phyloP scores from a whole-genome alignment of 2,797 vertebrate species.

The Carcharodon carcharias region DNA sequence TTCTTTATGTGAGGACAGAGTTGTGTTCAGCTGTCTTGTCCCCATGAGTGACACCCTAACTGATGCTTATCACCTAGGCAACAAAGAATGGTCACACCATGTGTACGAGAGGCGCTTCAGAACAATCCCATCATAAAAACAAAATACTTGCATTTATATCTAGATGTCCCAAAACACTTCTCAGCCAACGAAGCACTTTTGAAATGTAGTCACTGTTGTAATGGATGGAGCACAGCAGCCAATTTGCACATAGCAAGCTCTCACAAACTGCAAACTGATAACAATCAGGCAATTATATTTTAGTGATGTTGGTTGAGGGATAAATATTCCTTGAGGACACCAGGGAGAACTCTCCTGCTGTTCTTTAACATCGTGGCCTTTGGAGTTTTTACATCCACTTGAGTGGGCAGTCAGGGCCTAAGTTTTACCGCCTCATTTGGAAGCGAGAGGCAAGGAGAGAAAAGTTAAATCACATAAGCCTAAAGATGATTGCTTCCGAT shows the following conservation, averaged over 20 bases:
- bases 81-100: background rate
- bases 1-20: background rate
- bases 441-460: background rate
- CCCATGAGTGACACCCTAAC: background rate
- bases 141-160: too few relatives aligned
- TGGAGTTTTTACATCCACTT: background rate
- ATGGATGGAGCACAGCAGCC: background rate
- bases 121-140: background rate
- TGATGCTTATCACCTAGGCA: background rate
- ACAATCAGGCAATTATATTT: background rate
- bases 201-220: background rate
- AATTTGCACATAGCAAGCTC: background rate
- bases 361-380: background rate
- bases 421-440: background rate
- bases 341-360: background rate
- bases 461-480: background rate
- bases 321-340: background rate
- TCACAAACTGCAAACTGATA: background rate
- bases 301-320: background rate
- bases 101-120: background rate
- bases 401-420: background rate
- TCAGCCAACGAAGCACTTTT: background rate
- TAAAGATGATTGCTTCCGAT: background rate
- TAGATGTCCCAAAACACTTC: too few relatives aligned
- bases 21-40: too few relatives aligned